These are phyloP conservation scores for Neuroterus valhalla DNA, from an alignment of 1,140 invertebrate genomes.

Conservation along the genomic window DNA sequence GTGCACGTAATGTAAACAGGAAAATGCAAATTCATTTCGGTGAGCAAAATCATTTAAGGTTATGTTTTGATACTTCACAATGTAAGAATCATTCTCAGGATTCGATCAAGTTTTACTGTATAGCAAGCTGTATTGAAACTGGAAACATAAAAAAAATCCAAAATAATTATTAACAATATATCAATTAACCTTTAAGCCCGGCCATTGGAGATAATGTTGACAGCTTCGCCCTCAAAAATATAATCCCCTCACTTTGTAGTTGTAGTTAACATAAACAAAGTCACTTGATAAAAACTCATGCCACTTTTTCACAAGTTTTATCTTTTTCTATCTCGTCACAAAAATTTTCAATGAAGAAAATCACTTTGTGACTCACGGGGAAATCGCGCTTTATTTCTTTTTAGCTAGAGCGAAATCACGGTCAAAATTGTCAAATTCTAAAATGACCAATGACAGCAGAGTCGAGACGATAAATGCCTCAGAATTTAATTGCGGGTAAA, in stretches of 20 bases:
- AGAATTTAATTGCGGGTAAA: no score
- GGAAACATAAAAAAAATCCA: slow-evolving; percentile 22
- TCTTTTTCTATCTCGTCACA: not conserved
- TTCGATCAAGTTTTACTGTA: not conserved
- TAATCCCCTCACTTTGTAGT: slow-evolving; percentile 39
- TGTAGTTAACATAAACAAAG: slow-evolving; percentile 54
- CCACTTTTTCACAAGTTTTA: slow-evolving; percentile 14
- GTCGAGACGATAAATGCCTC: no score
- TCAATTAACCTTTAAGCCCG: slow-evolving; percentile 67
- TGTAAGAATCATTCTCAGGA: no score
- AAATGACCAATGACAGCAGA: no score
- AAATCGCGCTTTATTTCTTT: not conserved
- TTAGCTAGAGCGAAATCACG: not conserved
- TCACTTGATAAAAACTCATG: slow-evolving; percentile 33
- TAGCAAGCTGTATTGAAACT: not conserved
- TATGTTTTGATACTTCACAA: slow-evolving; percentile 47
- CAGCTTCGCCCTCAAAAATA: slow-evolving; percentile 39
- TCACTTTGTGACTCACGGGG: not conserved
- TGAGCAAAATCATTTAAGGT: slow-evolving; percentile 40
- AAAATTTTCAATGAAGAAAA: not conserved
- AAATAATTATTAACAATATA: slow-evolving; percentile 27
- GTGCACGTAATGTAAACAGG: slow-evolving; percentile 36
- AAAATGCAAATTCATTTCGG: slow-evolving; percentile 43
- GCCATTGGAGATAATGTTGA: slow-evolving; percentile 65
- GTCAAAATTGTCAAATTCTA: no score